These are phyloP conservation scores for Penaeus monodon DNA, from an alignment of 2,888 invertebrate species.

Conservation along the genomic window DNA sequence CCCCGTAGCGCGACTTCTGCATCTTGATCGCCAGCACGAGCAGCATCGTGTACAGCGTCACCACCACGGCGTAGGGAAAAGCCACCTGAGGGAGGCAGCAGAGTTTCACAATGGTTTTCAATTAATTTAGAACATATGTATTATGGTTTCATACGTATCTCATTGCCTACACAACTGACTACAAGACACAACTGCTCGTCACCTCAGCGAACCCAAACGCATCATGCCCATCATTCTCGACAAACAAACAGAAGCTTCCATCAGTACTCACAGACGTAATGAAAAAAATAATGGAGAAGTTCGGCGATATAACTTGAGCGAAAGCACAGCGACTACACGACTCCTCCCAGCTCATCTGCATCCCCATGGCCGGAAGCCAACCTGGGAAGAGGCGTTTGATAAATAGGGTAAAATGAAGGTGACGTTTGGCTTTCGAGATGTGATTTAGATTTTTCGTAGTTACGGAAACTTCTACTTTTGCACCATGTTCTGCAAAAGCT, in stretches of 20 bases:
- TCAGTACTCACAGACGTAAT: constrained; percentile 32
- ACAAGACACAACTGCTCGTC: neutral
- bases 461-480: too few relatives aligned
- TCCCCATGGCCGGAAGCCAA: constrained; percentile 34
- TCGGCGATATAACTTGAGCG: constrained; percentile 32
- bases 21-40: constrained; percentile 41
- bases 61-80: constrained; percentile 33
- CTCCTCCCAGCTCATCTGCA: constrained; percentile 36
- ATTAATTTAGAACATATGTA: neutral
- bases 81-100: constrained; percentile 20
- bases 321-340: constrained; percentile 35
- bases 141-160: neutral
- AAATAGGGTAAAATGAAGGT: too few relatives aligned
- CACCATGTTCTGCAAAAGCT: too few relatives aligned
- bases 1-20: constrained; percentile 51
- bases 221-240: too few relatives aligned
- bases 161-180: neutral
- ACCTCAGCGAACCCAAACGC: neutral
- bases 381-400: constrained; percentile 7
- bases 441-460: too few relatives aligned
- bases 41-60: constrained; percentile 42
- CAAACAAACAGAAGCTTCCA: too few relatives aligned
- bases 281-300: constrained; percentile 47
- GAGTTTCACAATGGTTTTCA: neutral
- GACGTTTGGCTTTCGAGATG: too few relatives aligned